Conservation (phyloP, 2,797 vertebrate genomes). For the Lagorchestes hirsutus region DNA sequence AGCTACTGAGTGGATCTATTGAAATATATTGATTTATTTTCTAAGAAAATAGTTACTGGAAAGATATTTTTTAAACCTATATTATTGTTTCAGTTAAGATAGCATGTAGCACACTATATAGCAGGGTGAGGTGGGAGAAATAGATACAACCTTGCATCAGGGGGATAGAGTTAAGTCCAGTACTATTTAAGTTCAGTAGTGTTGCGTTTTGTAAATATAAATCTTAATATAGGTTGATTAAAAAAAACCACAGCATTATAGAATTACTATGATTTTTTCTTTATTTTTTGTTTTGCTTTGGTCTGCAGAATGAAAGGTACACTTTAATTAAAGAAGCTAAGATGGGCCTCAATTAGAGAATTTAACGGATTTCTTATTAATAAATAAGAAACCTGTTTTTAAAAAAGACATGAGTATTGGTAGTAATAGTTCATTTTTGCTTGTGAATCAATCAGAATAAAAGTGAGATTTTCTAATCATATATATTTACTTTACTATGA, state of each 20-base stretch:
- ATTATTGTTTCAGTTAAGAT: constrained; percentile 75
- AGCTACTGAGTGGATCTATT: constrained; percentile 71
- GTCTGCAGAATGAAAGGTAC: constrained; percentile 30
- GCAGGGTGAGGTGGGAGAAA: constrained; percentile 58
- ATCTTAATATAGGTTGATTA: constrained; percentile 38
- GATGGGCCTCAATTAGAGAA: constrained; percentile 7
- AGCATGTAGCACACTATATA: constrained; percentile 53
- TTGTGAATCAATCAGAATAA: constrained; percentile 46
- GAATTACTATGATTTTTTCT: constrained; percentile 29
- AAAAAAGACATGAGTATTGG: not conserved
- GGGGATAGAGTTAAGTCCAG: constrained; percentile 66
- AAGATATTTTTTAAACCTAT: constrained; percentile 58
- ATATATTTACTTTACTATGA: constrained; percentile 35
- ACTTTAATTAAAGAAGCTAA: constrained; percentile 46
- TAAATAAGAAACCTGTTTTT: constrained; percentile 50
- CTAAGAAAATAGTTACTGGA: constrained; percentile 65
- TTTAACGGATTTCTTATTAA: constrained; percentile 20
- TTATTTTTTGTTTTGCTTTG: constrained; percentile 11
- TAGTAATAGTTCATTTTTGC: constrained; percentile 53
- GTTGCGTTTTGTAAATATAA: constrained; percentile 45
- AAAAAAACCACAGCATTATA: not conserved
- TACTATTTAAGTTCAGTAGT: constrained; percentile 52
- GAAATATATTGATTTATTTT: constrained; percentile 81
- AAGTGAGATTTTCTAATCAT: constrained; percentile 48
- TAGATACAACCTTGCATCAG: constrained; percentile 62